These are phyloP conservation scores for Synergus laeviventris DNA, from an alignment of 2,888 invertebrate species.

Conservation along the genomic window DNA sequence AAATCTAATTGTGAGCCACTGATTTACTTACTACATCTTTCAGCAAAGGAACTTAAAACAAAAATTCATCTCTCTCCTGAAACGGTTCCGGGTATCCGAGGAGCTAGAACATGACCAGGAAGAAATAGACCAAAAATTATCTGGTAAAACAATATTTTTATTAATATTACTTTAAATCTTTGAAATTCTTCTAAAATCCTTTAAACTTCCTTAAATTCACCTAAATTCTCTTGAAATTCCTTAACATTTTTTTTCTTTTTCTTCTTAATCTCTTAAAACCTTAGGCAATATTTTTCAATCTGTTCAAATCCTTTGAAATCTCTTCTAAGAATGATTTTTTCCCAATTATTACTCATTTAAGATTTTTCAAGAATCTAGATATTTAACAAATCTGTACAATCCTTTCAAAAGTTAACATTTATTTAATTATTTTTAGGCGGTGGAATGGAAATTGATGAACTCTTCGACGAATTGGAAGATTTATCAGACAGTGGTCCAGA, in stretches of 20 bases:
- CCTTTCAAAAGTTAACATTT: constrained; percentile 20
- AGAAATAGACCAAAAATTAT: constrained; percentile 77
- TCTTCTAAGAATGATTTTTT: too few species aligned
- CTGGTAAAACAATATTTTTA: constrained; percentile 68
- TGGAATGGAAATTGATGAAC: constrained; percentile 93
- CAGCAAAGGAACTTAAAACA: constrained; percentile 97
- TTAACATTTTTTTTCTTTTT: too few species aligned
- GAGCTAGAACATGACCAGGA: constrained; percentile 84
- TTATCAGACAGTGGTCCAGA: constrained; percentile 97
- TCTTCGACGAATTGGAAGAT: constrained; percentile 97
- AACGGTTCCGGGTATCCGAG: constrained; percentile 95
- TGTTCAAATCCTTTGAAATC: too few species aligned
- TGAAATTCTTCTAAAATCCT: too few species aligned
- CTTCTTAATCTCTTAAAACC: too few species aligned
- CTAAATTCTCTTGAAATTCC: too few species aligned
- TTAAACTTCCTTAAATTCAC: too few species aligned
- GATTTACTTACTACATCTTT: constrained; percentile 55
- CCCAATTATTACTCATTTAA: too few species aligned
- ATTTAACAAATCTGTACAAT: too few species aligned
- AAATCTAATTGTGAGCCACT: background rate
- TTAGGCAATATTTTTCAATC: too few species aligned
- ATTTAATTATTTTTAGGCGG: constrained; percentile 78
- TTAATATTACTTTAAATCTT: too few species aligned
- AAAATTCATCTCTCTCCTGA: constrained; percentile 95
- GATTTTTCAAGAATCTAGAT: too few species aligned